These are phyloP conservation scores for Drosophila parabipectinata DNA, from an alignment of 1,140 invertebrate species.

Conservation along the genomic window DNA sequence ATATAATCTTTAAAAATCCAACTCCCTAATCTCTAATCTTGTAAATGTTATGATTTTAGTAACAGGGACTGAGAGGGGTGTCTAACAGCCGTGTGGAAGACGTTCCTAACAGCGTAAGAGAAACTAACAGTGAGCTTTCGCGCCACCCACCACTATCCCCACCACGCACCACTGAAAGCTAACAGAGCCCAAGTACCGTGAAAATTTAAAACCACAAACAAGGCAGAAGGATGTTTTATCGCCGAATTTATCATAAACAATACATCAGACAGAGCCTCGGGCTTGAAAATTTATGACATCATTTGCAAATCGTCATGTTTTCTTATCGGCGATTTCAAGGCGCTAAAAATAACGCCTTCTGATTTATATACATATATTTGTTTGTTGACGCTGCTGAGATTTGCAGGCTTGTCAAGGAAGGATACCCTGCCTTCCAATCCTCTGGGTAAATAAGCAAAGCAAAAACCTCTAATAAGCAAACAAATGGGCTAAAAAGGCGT, in stretches of 20 bases:
- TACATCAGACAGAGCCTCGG: slow-evolving; percentile 16
- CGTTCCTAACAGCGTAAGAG: slow-evolving; percentile 61
- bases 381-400: slow-evolving; percentile 32
- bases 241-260: slow-evolving; percentile 49
- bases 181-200: slow-evolving; percentile 3
- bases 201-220: slow-evolving; percentile 23
- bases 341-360: slow-evolving; percentile 24
- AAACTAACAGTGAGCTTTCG: slow-evolving; percentile 55
- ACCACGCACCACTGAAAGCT: neutral
- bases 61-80: slow-evolving; percentile 3
- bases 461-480: slow-evolving; percentile 52
- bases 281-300: slow-evolving; percentile 64
- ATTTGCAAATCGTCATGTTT: slow-evolving; percentile 73
- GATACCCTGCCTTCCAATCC: slow-evolving; percentile 15
- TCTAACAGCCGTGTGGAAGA: slow-evolving; percentile 59
- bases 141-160: slow-evolving; percentile 1
- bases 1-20: too few relatives aligned
- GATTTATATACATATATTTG: slow-evolving; percentile 29
- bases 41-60: slow-evolving; percentile 6
- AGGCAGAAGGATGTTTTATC: slow-evolving; percentile 27
- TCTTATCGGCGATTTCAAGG: slow-evolving; percentile 44
- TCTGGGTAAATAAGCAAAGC: slow-evolving; percentile 37
- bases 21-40: neutral
- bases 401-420: slow-evolving; percentile 8
- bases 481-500: slow-evolving; percentile 49